Evolutionary conservation across 2,888 invertebrate species (phyloP).

Genomic region (Timandra comae): DNA sequence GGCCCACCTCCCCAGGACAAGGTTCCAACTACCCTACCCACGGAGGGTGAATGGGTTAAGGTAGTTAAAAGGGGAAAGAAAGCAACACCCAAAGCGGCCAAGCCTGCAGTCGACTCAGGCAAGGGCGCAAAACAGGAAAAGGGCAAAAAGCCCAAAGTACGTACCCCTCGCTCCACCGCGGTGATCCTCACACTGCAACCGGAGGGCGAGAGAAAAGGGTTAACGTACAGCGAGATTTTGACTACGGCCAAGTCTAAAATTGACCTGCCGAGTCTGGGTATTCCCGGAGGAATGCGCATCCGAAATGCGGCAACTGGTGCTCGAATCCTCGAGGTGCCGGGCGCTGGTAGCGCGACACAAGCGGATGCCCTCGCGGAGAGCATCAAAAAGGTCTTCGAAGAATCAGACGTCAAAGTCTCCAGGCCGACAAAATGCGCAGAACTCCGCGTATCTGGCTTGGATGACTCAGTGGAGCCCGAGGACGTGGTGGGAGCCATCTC

Average conservation of each 20-base stretch:
- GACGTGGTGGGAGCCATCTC: neutral
- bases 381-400: neutral
- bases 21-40: no score
- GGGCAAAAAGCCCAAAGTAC: conserved; percentile 4
- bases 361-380: neutral
- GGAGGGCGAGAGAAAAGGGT: conserved; percentile 4
- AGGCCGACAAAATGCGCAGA: neutral
- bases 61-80: no score
- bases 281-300: neutral
- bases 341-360: neutral
- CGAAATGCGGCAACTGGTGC: neutral
- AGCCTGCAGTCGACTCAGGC: neutral
- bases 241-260: neutral
- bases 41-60: no score
- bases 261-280: neutral
- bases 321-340: neutral
- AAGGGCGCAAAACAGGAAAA: neutral
- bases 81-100: neutral
- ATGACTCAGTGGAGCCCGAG: neutral
- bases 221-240: conserved; percentile 1
- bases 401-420: neutral
- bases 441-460: neutral
- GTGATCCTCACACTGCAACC: no score
- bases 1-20: no score
- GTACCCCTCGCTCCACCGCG: no score